Evolutionary conservation across 2,797 vertebrate species (phyloP).

Genomic region (Hemibagrus guttatus): DNA sequence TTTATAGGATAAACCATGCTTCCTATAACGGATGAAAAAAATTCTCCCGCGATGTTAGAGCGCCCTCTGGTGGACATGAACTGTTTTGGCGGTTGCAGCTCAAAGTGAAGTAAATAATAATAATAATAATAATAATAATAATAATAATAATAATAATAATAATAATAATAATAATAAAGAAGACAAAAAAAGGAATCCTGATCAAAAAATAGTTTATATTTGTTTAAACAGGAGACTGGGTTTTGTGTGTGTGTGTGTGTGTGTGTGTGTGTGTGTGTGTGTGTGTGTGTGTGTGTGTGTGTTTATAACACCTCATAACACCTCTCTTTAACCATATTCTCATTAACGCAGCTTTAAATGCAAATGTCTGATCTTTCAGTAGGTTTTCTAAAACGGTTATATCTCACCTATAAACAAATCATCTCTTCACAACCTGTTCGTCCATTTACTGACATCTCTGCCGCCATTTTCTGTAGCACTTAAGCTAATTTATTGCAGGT

Average conservation of each 20-base stretch:
- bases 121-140: neutral
- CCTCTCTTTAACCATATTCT: neutral
- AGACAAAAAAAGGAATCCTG: neutral
- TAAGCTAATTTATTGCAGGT: slow-evolving; percentile 18
- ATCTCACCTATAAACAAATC: neutral
- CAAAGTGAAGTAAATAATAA: neutral
- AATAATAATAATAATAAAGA: neutral
- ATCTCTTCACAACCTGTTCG: neutral
- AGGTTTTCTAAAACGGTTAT: neutral
- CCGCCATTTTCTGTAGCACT: slow-evolving; percentile 1
- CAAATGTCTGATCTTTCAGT: neutral
- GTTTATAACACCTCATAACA: neutral
- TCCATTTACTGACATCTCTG: neutral
- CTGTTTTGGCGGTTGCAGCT: neutral
- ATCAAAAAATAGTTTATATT: neutral
- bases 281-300: neutral
- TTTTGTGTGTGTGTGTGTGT: neutral
- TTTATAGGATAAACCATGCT: neutral
- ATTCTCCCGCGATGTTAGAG: neutral
- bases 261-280: neutral
- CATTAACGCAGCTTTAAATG: neutral
- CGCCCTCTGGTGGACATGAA: slow-evolving; percentile 22
- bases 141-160: neutral
- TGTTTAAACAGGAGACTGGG: neutral
- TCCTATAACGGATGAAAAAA: neutral